A percentile compares a stretch with the other conserved stretches of the same genome.
phyloP scores from a whole-genome alignment of 2,888 invertebrate species.

The Morpho helenor region DNA sequence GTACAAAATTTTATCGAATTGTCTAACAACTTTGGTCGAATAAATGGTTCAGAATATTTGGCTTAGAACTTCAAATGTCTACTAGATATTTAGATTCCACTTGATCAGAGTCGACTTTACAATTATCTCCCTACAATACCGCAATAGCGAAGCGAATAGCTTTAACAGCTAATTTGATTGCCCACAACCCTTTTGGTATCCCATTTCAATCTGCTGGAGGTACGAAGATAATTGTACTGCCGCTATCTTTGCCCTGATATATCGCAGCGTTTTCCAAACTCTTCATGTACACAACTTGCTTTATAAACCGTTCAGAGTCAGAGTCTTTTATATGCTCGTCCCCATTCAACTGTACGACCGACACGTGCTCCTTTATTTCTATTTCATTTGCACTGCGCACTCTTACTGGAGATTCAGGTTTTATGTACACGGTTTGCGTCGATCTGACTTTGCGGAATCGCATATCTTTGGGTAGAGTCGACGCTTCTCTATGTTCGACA shows the following conservation, averaged over 20 bases:
- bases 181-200: constrained; percentile 13
- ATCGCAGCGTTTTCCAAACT: constrained; percentile 60
- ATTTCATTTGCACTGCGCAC: constrained; percentile 39
- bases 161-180: constrained; percentile 5
- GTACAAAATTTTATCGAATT: no score
- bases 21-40: no score
- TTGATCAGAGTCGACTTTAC: constrained; percentile 7
- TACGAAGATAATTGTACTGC: constrained; percentile 67
- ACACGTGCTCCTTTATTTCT: constrained; percentile 57
- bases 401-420: constrained; percentile 50
- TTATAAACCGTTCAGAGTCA: constrained; percentile 46
- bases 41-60: no score
- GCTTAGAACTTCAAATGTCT: no score
- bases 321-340: constrained; percentile 51
- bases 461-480: constrained; percentile 71
- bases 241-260: constrained; percentile 58
- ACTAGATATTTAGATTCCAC: not conserved
- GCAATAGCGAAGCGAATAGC: constrained; percentile 7
- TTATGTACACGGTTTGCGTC: constrained; percentile 66
- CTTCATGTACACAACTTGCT: constrained; percentile 56
- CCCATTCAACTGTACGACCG: constrained; percentile 63
- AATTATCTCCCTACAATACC: constrained; percentile 4
- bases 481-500: constrained; percentile 51
- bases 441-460: constrained; percentile 64
- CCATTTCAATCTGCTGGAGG: constrained; percentile 65